A percentile compares a stretch with the other conserved stretches of the same genome.
These are phyloP conservation scores for Sericinus montela DNA, from an alignment of 2,888 invertebrate genomes.

Conservation along the genomic window DNA sequence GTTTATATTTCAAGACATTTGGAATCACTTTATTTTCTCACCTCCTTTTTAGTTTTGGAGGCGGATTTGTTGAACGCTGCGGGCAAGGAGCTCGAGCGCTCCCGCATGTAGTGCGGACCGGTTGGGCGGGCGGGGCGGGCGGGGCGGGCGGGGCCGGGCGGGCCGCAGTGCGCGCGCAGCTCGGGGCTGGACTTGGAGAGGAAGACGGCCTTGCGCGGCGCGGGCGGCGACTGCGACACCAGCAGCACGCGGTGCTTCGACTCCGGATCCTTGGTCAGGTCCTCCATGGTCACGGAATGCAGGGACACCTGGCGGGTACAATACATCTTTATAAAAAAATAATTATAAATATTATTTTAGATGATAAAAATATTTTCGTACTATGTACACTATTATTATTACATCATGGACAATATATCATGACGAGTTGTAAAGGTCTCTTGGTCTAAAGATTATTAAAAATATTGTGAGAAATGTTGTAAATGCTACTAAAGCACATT, in stretches of 20 bases:
- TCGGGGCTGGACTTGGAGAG: slow-evolving; percentile 91
- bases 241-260: slow-evolving; percentile 92
- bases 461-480: too few relatives aligned
- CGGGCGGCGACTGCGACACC: slow-evolving; percentile 81
- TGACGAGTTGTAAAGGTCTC: too few relatives aligned
- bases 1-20: too few relatives aligned
- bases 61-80: slow-evolving; percentile 41
- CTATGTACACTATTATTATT: too few relatives aligned
- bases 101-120: slow-evolving; percentile 23
- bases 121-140: slow-evolving; percentile 28
- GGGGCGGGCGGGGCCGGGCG: slow-evolving; percentile 27
- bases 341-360: too few relatives aligned
- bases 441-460: too few relatives aligned
- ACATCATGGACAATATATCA: too few relatives aligned
- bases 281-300: slow-evolving; percentile 93
- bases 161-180: slow-evolving; percentile 54
- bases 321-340: too few relatives aligned
- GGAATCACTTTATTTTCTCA: neutral
- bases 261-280: slow-evolving; percentile 87
- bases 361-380: too few relatives aligned
- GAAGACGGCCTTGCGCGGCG: slow-evolving; percentile 71
- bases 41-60: neutral
- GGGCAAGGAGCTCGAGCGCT: slow-evolving; percentile 43
- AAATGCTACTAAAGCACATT: too few relatives aligned
- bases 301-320: slow-evolving; percentile 81